Evolutionary conservation across 1,140 invertebrate species (phyloP).

Genomic region (Drosophila repletoides): DNA sequence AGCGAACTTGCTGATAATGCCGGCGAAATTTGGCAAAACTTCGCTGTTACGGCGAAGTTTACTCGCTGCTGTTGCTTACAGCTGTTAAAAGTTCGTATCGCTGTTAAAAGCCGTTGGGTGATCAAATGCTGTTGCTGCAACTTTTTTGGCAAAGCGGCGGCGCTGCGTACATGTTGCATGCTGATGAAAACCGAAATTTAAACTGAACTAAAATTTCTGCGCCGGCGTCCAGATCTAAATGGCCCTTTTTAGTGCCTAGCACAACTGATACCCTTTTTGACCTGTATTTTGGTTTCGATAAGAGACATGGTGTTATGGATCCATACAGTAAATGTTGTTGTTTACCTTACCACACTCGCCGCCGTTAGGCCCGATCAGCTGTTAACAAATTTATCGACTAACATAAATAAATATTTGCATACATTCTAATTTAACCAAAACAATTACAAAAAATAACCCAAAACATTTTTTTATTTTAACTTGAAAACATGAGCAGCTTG

Average conservation of each 20-base stretch:
- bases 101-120: neutral
- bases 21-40: constrained; percentile 17
- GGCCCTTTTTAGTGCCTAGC: too few relatives aligned
- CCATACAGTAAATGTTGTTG: too few relatives aligned
- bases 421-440: too few relatives aligned
- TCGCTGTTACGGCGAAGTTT: constrained; percentile 12
- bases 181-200: neutral
- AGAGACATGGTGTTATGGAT: too few relatives aligned
- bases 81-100: constrained; percentile 15
- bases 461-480: too few relatives aligned
- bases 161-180: constrained; percentile 7
- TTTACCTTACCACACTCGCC: too few relatives aligned
- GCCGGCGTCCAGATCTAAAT: constrained; percentile 3
- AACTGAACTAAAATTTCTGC: constrained; percentile 6
- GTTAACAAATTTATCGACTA: too few relatives aligned
- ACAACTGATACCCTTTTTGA: constrained; percentile 33
- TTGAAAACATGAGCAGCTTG: too few relatives aligned
- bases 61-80: neutral
- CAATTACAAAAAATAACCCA: too few relatives aligned
- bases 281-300: constrained; percentile 23
- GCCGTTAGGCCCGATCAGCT: too few relatives aligned
- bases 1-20: neutral
- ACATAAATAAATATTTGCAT: too few relatives aligned
- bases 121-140: neutral
- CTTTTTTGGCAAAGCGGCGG: neutral